Evolutionary conservation across 2,797 vertebrate species (phyloP).

Genomic region (Lateolabrax maculatus): DNA sequence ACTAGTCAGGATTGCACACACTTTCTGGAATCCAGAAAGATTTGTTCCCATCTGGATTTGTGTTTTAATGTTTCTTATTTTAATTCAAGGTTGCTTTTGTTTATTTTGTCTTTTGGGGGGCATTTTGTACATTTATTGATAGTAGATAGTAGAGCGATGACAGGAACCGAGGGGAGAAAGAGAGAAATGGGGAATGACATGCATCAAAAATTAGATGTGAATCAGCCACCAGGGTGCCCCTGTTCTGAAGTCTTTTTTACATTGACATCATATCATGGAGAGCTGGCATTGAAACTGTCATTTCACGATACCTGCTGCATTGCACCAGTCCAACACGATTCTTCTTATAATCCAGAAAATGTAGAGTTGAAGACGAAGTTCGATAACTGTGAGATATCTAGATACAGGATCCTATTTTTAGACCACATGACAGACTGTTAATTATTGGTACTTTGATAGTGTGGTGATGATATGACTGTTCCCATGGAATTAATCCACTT

Average conservation of each 20-base stretch:
- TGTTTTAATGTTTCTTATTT: neutral
- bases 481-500: neutral
- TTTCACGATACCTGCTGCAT: neutral
- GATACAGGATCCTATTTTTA: neutral
- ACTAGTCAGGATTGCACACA: neutral
- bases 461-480: neutral
- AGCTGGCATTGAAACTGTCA: no score
- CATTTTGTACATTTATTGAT: neutral
- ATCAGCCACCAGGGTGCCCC: no score
- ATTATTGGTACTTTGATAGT: neutral
- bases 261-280: no score
- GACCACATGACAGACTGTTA: neutral
- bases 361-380: neutral
- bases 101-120: neutral
- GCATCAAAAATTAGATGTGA: neutral
- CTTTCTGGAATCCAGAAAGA: neutral
- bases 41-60: neutral
- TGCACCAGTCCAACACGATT: neutral
- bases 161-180: neutral
- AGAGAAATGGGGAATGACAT: neutral
- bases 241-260: no score
- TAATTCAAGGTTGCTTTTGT: neutral
- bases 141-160: neutral
- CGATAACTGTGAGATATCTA: no score
- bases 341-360: neutral